Conservation (phyloP, 2,113 vertebrate genomes). For the Eretmochelys imbricata region DNA sequence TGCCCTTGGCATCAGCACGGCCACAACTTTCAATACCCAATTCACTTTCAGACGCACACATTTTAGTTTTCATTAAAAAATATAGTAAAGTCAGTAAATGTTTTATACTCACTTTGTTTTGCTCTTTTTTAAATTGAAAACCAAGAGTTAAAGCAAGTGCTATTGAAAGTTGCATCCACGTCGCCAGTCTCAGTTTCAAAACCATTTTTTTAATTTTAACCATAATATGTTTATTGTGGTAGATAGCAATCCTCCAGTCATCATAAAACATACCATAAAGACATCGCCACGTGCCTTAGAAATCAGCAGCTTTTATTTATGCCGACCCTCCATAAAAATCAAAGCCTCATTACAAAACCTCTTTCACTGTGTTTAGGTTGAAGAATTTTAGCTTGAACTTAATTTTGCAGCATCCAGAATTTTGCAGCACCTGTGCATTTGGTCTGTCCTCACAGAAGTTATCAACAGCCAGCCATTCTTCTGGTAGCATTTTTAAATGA, state of each 20-base stretch:
- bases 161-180: background rate
- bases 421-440: background rate
- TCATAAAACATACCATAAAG: conserved; percentile 37
- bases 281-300: background rate
- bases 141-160: background rate
- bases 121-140: conserved; percentile 10
- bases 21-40: background rate
- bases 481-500: background rate
- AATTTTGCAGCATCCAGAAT: background rate
- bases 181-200: background rate
- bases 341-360: conserved; percentile 21
- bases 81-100: background rate
- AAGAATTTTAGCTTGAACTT: background rate
- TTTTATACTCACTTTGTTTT: background rate
- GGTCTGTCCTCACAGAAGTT: conserved; percentile 1
- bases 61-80: background rate
- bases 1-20: background rate
- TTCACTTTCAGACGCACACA: background rate
- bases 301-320: conserved; percentile 17
- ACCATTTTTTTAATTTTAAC: conserved; percentile 7
- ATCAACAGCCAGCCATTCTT: background rate
- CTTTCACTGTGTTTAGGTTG: conserved; percentile 10
- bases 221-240: background rate
- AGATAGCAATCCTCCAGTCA: conserved; percentile 27
- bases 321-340: conserved; percentile 17